Conservation (phyloP, 2,113 vertebrate species). For the Centropus unirufus region DNA sequence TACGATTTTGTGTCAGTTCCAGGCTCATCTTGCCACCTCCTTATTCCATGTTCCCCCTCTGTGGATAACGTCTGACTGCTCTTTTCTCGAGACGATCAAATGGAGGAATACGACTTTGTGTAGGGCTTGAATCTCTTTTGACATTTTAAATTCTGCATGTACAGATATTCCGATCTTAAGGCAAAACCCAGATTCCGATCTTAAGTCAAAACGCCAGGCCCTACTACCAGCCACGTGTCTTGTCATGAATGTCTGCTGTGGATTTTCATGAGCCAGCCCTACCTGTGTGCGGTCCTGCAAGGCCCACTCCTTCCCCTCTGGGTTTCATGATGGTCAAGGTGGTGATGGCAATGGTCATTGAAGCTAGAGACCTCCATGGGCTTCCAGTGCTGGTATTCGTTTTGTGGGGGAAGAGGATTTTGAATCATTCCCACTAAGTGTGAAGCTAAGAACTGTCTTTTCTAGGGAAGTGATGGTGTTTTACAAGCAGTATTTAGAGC, state of each 20-base stretch:
- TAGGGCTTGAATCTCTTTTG: not conserved
- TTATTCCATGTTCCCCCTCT: not conserved
- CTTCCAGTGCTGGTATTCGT: not conserved
- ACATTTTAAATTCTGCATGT: not conserved
- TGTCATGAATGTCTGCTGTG: not conserved
- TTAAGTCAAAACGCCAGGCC: accelerated
- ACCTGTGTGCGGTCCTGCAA: not conserved
- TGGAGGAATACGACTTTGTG: accelerated
- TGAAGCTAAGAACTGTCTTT: not conserved
- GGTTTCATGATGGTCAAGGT: accelerated
- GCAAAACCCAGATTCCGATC: not conserved
- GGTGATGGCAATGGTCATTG: not conserved
- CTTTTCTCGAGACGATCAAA: not conserved
- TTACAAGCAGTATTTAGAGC: not conserved
- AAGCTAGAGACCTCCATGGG: not conserved
- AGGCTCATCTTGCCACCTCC: not conserved
- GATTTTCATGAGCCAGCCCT: not conserved
- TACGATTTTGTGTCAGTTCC: not conserved
- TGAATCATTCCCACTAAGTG: not conserved
- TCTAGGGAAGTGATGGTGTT: not conserved
- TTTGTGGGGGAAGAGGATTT: not conserved
- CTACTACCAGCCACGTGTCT: accelerated
- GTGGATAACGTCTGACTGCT: not conserved
- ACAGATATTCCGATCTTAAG: not conserved
- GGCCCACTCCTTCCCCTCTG: not conserved